phyloP scores from a whole-genome alignment of 1,140 invertebrate genomes.

The Sinella curviseta region DNA sequence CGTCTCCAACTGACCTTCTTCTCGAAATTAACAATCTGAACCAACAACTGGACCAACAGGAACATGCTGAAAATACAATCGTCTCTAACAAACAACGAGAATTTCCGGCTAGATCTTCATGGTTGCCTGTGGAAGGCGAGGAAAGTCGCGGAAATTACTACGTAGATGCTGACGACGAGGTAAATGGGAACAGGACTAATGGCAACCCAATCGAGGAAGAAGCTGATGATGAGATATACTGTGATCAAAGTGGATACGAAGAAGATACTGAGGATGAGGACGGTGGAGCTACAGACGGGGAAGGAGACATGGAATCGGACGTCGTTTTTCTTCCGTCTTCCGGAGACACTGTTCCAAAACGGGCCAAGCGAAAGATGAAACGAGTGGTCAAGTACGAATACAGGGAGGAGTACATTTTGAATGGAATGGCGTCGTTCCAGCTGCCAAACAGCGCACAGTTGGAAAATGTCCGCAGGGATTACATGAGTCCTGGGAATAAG shows the following conservation, averaged over 20 bases:
- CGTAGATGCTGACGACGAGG: background rate
- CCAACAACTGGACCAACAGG: too few species aligned
- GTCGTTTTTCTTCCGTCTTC: background rate
- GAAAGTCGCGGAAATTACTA: background rate
- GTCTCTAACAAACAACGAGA: too few species aligned
- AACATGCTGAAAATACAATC: too few species aligned
- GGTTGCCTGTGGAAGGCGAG: background rate
- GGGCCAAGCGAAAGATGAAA: background rate
- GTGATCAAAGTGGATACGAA: background rate
- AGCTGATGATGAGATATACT: background rate
- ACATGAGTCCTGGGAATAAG: background rate
- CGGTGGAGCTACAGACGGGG: background rate
- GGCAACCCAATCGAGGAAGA: background rate
- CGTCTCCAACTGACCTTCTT: background rate
- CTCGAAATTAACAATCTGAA: background rate
- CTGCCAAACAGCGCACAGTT: background rate
- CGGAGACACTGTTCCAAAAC: background rate
- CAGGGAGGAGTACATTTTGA: background rate
- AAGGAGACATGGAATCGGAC: background rate
- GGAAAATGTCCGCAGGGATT: background rate
- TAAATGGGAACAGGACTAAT: background rate
- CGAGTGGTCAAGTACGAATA: conserved; percentile 1
- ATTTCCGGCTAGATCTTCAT: background rate
- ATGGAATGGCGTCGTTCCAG: background rate
- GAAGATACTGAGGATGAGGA: background rate